A percentile compares a stretch with the other conserved stretches of the same genome.
These are phyloP conservation scores for Abrostola triplasia DNA, from an alignment of 2,888 invertebrate species.

Conservation along the genomic window DNA sequence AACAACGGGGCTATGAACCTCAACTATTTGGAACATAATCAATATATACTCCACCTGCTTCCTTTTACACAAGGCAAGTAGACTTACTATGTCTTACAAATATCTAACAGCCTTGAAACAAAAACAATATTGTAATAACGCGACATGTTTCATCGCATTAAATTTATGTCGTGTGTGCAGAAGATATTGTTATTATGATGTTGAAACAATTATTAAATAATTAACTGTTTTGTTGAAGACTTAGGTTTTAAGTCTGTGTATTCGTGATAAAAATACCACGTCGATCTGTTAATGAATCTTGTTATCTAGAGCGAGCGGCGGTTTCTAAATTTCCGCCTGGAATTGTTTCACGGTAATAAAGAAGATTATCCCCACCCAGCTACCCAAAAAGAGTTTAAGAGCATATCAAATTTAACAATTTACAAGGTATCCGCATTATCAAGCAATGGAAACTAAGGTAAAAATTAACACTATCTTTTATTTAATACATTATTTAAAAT, in stretches of 20 bases:
- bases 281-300: too few relatives aligned
- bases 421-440: too few relatives aligned
- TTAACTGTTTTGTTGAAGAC: neutral
- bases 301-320: too few relatives aligned
- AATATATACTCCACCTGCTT: conserved; percentile 20
- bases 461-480: too few relatives aligned
- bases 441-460: too few relatives aligned
- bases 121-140: conserved; percentile 30
- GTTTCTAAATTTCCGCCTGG: too few relatives aligned
- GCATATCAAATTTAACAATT: too few relatives aligned
- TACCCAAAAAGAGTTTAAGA: too few relatives aligned
- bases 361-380: too few relatives aligned
- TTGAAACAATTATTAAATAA: conserved; percentile 35
- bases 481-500: too few relatives aligned
- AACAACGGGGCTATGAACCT: conserved; percentile 1
- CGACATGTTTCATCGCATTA: conserved; percentile 25
- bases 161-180: conserved; percentile 34
- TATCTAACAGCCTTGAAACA: conserved; percentile 40
- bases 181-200: conserved; percentile 35
- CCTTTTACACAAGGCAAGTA: conserved; percentile 16
- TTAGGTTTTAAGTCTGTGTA: neutral
- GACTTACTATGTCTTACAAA: conserved; percentile 27
- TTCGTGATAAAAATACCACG: neutral
- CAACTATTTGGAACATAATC: conserved; percentile 11
- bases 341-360: too few relatives aligned